A percentile compares a stretch with the other conserved stretches of the same genome.
These are phyloP conservation scores for Heliocidaris tuberculata DNA, from an alignment of 35 echinoderm and acorn worm species.

Conservation along the genomic window DNA sequence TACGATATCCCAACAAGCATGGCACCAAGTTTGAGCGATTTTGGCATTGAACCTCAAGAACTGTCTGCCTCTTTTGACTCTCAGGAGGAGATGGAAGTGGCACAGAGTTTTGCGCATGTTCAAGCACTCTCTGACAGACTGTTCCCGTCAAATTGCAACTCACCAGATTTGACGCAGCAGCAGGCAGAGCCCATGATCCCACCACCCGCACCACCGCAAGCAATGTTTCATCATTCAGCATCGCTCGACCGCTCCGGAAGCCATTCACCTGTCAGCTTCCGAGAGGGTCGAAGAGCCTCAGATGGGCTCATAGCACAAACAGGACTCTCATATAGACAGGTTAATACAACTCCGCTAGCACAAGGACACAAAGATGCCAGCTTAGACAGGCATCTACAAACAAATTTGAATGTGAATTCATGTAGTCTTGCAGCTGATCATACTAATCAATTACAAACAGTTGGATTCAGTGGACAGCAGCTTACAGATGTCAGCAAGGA, in stretches of 20 bases:
- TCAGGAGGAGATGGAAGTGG: conserved; percentile 96
- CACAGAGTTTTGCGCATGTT: conserved; percentile 85
- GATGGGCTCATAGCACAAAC: conserved; percentile 89
- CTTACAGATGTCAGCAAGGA: conserved; percentile 23
- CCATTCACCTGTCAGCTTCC: conserved; percentile 91
- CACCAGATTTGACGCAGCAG: conserved; percentile 77
- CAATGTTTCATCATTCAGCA: conserved; percentile 53
- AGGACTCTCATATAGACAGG: conserved; percentile 67
- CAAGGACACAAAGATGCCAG: conserved; percentile 57
- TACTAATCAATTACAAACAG: conserved; percentile 59
- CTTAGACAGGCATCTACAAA: conserved; percentile 49
- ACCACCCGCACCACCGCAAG: conserved; percentile 54
- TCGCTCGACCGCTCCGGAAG: conserved; percentile 68
- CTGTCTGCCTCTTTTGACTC: conserved; percentile 94
- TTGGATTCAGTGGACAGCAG: not conserved
- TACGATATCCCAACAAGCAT: conserved; percentile 79
- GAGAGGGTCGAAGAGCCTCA: conserved; percentile 89
- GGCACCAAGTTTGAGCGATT: conserved; percentile 87
- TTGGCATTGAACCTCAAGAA: conserved; percentile 95
- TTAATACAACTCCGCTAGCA: conserved; percentile 59
- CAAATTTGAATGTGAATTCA: conserved; percentile 20
- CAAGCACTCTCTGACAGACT: conserved; percentile 60
- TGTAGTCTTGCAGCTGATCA: conserved; percentile 48
- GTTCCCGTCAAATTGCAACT: conserved; percentile 81
- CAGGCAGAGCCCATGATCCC: conserved; percentile 56